A percentile compares a stretch with the other conserved stretches of the same genome.
Evolutionary conservation across 2,797 vertebrate species (phyloP).

Genomic region (Catostomus latipinnis): DNA sequence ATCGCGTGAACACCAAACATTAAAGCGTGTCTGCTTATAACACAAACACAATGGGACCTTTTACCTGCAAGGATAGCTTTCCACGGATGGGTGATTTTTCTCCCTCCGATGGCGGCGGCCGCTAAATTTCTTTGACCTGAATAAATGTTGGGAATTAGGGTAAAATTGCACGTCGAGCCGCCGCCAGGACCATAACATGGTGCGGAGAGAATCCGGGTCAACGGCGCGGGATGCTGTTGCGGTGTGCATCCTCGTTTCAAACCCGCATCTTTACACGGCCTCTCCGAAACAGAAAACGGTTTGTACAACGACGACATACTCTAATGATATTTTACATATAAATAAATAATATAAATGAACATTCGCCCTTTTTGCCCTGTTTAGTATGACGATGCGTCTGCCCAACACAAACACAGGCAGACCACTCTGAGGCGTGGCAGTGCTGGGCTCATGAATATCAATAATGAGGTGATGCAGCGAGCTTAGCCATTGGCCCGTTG

Average conservation of each 20-base stretch:
- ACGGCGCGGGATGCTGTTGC: conserved; percentile 21
- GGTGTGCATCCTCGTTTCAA: conserved; percentile 62
- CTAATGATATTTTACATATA: not conserved
- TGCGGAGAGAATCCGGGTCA: conserved; percentile 31
- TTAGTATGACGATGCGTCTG: conserved; percentile 13
- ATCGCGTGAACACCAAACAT: conserved; percentile 26
- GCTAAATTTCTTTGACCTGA: conserved; percentile 69
- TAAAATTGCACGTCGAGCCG: conserved; percentile 53
- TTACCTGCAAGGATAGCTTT: conserved; percentile 83
- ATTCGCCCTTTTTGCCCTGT: not conserved
- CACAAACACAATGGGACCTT: conserved; percentile 56
- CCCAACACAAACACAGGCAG: conserved; percentile 61
- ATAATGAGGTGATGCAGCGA: conserved; percentile 63
- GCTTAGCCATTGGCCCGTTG: conserved; percentile 61
- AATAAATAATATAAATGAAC: not conserved
- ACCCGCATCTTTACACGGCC: conserved; percentile 69
- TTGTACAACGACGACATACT: conserved; percentile 78
- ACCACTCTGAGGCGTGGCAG: conserved; percentile 57
- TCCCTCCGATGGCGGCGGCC: conserved; percentile 74
- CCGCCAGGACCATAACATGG: conserved; percentile 51
- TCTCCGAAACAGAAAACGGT: conserved; percentile 76
- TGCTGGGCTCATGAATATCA: conserved; percentile 69
- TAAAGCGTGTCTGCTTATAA: not conserved
- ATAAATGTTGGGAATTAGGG: conserved; percentile 44
- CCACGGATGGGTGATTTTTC: conserved; percentile 76